Percentiles rank a stretch among this genome's conserved stretches.
These are phyloP conservation scores for Nemoura dubitans DNA, from an alignment of 2,888 invertebrate species.

Conservation along the genomic window DNA sequence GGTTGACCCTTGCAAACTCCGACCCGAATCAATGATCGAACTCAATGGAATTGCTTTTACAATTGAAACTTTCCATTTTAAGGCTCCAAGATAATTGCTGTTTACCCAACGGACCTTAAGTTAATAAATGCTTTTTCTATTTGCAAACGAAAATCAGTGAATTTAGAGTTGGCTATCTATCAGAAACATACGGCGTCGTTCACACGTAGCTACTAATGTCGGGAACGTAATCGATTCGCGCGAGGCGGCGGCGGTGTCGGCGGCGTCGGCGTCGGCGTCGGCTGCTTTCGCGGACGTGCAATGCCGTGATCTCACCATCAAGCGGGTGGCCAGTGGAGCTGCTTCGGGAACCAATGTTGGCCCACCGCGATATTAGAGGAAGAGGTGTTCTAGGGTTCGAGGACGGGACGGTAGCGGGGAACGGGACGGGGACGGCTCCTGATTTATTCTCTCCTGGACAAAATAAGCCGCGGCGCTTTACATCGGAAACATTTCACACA, in stretches of 20 bases:
- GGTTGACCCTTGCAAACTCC: neutral
- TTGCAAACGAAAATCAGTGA: conserved; percentile 36
- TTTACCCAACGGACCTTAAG: neutral
- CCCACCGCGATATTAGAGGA: neutral
- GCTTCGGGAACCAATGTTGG: neutral
- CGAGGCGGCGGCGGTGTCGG: neutral
- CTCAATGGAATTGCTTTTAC: neutral
- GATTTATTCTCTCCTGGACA: conserved; percentile 17
- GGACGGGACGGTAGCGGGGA: neutral
- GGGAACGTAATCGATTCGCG: conserved; percentile 21
- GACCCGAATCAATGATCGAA: neutral
- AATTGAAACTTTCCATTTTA: conserved; percentile 20
- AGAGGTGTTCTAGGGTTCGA: neutral
- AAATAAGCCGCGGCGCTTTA: conserved; percentile 17
- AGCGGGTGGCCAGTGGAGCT: neutral
- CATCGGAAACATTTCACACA: conserved; percentile 19
- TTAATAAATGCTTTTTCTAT: conserved; percentile 20
- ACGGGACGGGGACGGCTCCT: neutral
- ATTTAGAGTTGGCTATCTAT: conserved; percentile 36
- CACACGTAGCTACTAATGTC: conserved; percentile 25
- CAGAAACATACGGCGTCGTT: conserved; percentile 30
- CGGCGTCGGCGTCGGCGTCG: neutral
- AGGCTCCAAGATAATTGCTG: conserved; percentile 16
- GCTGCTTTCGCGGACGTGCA: conserved; percentile 15
- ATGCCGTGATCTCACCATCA: conserved; percentile 34